Evolutionary conservation across 2,797 vertebrate genomes (phyloP), one percentile per base, ranked within the genome.

Genomic region (Pseudochaenichthys georgianus): DNA sequence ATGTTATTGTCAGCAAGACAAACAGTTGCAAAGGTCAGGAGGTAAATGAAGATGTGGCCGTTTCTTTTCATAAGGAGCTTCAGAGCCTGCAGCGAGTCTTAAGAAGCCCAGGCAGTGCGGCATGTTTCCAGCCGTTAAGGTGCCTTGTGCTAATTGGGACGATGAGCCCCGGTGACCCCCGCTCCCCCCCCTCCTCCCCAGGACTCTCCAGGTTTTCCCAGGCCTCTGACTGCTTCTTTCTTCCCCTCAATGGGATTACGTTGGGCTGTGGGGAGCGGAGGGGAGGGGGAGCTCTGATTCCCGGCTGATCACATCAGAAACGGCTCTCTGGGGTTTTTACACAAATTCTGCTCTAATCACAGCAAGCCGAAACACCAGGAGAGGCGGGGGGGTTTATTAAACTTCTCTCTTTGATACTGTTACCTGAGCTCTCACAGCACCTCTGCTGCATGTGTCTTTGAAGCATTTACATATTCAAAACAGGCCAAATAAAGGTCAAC

Each of bases 201-300:
- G 89, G 80, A 73, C 79, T 79, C 86, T 90, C 78, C 81, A 79
- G 89, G 80, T 82, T 89, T 95, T 95, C 95, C 95, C 95, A 96
- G 94, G 93, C 91, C 93, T 90, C 92, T 92, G 86, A 78, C 91
- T 78, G 92, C 93, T 93, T 87, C 92, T 87, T 79, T 91, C 87
- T 85, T 81, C 72, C 68, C 89, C 89, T 94, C 95, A 96, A 96
- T 95, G 93, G 94, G 95, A 96, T 96, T 95, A 96, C 89, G 91
- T 86, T 76, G 88, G 87, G 86, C 91, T 58, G 92, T 86, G 72
- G 77, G 59, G 68, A 62, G 75, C 10, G 58, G 31, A 66, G 65
- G 64, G 47, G 63, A 51, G 63, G 68, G 71, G 78, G 45, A 9
- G 57, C 47, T 66, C 69, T 57, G 70, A 61, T 86, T 86, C 85